Evolutionary conservation across 2,113 vertebrate genomes (phyloP).

Genomic region (Equus quagga): DNA sequence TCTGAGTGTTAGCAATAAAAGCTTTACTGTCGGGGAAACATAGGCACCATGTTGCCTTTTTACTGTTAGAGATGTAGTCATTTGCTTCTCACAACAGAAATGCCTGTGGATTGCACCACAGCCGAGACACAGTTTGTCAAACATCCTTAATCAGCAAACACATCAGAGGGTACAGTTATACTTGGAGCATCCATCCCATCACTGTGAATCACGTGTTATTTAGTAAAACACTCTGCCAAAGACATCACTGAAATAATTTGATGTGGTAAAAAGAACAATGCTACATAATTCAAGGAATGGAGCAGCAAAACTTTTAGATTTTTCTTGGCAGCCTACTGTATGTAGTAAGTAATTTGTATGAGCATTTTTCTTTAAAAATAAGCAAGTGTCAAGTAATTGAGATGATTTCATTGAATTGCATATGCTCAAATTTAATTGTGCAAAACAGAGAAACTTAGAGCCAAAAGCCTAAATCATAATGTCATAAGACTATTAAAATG

Average conservation of each 20-base stretch:
- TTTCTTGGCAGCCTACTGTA: not conserved
- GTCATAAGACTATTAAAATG: not conserved
- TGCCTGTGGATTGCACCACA: conserved; percentile 58
- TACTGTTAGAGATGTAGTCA: conserved; percentile 12
- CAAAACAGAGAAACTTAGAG: conserved; percentile 19
- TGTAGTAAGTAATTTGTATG: conserved; percentile 28
- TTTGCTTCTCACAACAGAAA: conserved; percentile 69
- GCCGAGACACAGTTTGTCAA: conserved; percentile 63
- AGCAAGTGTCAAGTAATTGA: conserved; percentile 43
- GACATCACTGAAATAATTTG: conserved; percentile 61
- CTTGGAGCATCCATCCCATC: conserved; percentile 54
- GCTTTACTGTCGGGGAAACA: conserved; percentile 60
- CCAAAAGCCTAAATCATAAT: conserved; percentile 31
- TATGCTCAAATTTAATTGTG: not conserved
- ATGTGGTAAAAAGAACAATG: conserved; percentile 58
- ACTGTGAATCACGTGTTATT: conserved; percentile 59
- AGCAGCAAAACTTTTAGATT: not conserved
- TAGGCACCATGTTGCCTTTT: conserved; percentile 63
- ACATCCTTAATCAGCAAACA: conserved; percentile 61
- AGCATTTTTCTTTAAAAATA: conserved; percentile 50
- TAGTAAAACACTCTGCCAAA: conserved; percentile 54
- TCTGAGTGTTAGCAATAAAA: conserved; percentile 72
- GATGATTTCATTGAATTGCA: conserved; percentile 34
- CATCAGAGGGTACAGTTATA: conserved; percentile 34
- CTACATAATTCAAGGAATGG: conserved; percentile 43